Evolutionary conservation across 2,888 invertebrate species (phyloP).

Genomic region (Camponotus fellah): DNA sequence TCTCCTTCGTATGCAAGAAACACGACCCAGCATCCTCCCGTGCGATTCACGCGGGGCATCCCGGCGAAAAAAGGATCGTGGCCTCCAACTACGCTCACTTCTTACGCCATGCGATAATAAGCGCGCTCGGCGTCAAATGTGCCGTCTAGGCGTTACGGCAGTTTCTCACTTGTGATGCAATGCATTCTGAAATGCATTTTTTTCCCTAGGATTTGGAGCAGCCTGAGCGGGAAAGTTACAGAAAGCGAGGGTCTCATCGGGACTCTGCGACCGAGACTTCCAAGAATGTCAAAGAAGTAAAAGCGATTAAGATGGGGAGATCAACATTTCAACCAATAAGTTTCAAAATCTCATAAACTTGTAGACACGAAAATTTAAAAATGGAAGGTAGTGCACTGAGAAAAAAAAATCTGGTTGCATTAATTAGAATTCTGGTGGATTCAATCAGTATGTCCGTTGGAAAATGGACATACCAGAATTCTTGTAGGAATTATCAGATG

Average conservation of each 20-base stretch:
- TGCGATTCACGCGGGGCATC: constrained; percentile 33
- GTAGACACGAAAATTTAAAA: background rate
- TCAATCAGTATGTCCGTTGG: too few species aligned
- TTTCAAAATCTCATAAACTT: background rate
- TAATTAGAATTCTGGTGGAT: too few species aligned
- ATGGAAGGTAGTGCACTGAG: background rate
- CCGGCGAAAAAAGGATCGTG: constrained; percentile 45
- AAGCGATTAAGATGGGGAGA: background rate
- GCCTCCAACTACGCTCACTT: constrained; percentile 55
- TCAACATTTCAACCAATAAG: background rate
- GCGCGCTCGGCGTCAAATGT: constrained; percentile 35
- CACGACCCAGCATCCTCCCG: constrained; percentile 25
- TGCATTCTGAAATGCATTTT: constrained; percentile 25
- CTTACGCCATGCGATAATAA: constrained; percentile 52
- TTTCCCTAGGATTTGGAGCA: constrained; percentile 43
- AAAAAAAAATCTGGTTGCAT: too few species aligned
- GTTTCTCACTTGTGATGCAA: constrained; percentile 27
- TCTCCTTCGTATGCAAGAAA: constrained; percentile 6
- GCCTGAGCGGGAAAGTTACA: background rate
- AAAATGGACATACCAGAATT: too few species aligned
- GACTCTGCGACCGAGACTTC: background rate
- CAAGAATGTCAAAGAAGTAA: constrained; percentile 11
- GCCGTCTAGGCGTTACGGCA: constrained; percentile 11
- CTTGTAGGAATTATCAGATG: too few species aligned
- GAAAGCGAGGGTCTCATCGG: constrained; percentile 17